Percentiles rank a stretch among this genome's conserved stretches.
Evolutionary conservation across 2,888 invertebrate species (phyloP).

Genomic region (Keiferia lycopersicella): DNA sequence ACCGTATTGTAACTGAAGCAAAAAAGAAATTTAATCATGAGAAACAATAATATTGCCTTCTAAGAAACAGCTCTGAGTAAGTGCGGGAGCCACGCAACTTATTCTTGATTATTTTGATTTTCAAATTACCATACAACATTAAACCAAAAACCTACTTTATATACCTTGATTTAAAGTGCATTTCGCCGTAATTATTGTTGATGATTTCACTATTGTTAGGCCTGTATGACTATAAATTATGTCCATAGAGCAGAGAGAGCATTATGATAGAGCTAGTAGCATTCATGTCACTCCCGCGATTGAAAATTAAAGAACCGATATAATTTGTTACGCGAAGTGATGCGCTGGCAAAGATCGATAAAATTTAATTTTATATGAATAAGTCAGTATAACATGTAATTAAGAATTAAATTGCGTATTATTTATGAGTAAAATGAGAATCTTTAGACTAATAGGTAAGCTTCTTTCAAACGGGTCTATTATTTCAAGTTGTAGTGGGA

Average conservation of each 20-base stretch:
- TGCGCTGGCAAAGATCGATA: slow-evolving; percentile 40
- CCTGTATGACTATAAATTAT: slow-evolving; percentile 80
- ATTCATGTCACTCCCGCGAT: slow-evolving; percentile 71
- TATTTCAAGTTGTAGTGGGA: too few species aligned
- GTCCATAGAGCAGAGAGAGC: slow-evolving; percentile 71
- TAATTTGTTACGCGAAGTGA: slow-evolving; percentile 71
- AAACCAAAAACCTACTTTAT: background rate
- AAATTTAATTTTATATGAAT: background rate
- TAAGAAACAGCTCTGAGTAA: slow-evolving; percentile 77
- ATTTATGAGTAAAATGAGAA: too few species aligned
- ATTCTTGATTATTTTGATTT: slow-evolving; percentile 66
- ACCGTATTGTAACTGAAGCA: slow-evolving; percentile 66
- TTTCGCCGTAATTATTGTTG: slow-evolving; percentile 38
- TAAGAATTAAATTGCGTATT: too few species aligned
- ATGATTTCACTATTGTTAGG: slow-evolving; percentile 76
- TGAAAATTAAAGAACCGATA: slow-evolving; percentile 81
- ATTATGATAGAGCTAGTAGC: slow-evolving; percentile 78
- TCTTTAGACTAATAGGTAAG: too few species aligned
- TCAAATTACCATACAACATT: background rate
- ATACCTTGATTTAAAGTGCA: slow-evolving; percentile 39
- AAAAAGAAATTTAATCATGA: slow-evolving; percentile 81
- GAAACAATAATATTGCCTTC: slow-evolving; percentile 80
- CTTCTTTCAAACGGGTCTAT: too few species aligned
- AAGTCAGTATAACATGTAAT: background rate
- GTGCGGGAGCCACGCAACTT: slow-evolving; percentile 80